phyloP scores from a whole-genome alignment of 1,140 invertebrate species.

The Condylostylus longicornis region DNA sequence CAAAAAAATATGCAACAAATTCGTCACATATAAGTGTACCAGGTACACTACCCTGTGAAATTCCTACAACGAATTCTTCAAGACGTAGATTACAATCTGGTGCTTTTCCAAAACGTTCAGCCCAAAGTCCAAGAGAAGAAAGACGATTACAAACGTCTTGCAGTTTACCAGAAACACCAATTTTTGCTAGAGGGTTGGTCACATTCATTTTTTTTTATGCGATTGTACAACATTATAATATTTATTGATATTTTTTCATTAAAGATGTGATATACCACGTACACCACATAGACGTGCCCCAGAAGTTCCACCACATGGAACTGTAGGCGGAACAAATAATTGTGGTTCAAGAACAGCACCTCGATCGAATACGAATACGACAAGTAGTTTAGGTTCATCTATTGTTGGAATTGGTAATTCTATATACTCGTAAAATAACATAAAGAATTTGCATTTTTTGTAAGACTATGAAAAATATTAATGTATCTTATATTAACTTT shows the following conservation, averaged over 20 bases:
- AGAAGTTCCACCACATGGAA: no score
- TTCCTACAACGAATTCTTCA: slow-evolving; percentile 49
- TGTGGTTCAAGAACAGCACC: slow-evolving; percentile 34
- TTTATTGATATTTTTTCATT: not conserved
- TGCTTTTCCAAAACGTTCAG: slow-evolving; percentile 34
- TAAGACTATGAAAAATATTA: not conserved
- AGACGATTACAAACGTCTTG: slow-evolving; percentile 60
- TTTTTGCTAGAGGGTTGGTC: slow-evolving; percentile 52
- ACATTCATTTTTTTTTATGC: slow-evolving; percentile 3
- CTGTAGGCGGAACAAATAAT: slow-evolving; percentile 20
- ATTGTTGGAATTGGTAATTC: slow-evolving; percentile 26
- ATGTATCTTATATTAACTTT: not conserved
- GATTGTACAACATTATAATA: no score
- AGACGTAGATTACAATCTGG: slow-evolving; percentile 11
- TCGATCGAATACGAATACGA: slow-evolving; percentile 43
- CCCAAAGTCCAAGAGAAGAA: slow-evolving; percentile 34
- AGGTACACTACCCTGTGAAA: slow-evolving; percentile 30
- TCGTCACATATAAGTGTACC: slow-evolving; percentile 1
- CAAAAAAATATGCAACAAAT: slow-evolving; percentile 38
- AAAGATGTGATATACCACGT: slow-evolving; percentile 51
- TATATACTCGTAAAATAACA: not conserved
- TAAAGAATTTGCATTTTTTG: not conserved
- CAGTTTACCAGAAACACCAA: slow-evolving; percentile 66
- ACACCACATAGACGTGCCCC: slow-evolving; percentile 49
- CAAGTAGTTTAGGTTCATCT: slow-evolving; percentile 33